A percentile compares a stretch with the other conserved stretches of the same genome.
Conservation (phyloP, 2,113 vertebrate species). For the Mastomys coucha region DNA sequence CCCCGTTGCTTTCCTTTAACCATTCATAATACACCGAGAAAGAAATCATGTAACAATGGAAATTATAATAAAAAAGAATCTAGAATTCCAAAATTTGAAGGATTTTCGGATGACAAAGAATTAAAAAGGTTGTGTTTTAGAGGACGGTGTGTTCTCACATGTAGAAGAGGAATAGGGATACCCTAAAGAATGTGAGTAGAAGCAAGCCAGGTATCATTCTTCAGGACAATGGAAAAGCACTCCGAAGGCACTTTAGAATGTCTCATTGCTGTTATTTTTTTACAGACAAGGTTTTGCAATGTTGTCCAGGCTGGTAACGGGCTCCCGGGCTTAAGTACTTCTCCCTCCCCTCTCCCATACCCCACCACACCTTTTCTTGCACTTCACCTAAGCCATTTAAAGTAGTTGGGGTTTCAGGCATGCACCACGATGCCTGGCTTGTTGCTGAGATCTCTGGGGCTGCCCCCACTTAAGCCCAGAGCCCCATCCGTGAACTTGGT, state of each 20-base stretch:
- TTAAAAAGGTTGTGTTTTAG: neutral
- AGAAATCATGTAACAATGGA: neutral
- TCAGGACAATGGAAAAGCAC: neutral
- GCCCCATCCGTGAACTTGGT: neutral
- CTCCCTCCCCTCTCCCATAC: neutral
- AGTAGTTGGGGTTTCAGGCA: neutral
- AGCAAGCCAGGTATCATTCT: neutral
- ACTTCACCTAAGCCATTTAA: too few relatives aligned
- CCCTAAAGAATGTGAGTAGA: neutral
- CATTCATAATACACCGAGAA: neutral
- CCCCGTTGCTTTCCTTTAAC: neutral
- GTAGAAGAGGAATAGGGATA: neutral
- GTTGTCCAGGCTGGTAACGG: neutral
- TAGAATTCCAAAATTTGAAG: neutral
- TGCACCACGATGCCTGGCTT: neutral
- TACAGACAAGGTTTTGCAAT: neutral
- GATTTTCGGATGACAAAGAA: neutral
- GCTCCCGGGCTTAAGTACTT: neutral
- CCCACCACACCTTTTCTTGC: neutral
- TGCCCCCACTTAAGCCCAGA: neutral
- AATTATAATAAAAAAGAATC: neutral
- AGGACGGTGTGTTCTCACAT: neutral
- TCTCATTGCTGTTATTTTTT: neutral
- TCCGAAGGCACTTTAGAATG: neutral
- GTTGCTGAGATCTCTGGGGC: neutral